These are phyloP conservation scores for Empidonax traillii DNA, from an alignment of 2,113 vertebrate species.

Conservation along the genomic window DNA sequence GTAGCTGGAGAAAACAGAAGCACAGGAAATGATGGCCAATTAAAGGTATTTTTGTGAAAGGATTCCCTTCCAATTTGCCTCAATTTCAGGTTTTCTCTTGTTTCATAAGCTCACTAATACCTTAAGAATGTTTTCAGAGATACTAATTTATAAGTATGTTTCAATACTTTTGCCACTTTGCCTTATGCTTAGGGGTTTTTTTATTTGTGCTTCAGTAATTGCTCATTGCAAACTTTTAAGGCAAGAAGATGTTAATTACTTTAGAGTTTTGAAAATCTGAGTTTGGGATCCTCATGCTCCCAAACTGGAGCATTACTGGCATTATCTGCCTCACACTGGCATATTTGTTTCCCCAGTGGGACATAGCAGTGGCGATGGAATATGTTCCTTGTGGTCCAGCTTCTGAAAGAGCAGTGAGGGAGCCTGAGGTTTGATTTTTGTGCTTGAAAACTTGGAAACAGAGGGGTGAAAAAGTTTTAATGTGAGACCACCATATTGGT, in stretches of 20 bases:
- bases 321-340: fast-evolving
- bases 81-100: neutral
- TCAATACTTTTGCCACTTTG: neutral
- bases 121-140: neutral
- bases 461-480: neutral
- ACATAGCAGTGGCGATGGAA: neutral
- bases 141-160: neutral
- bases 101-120: neutral
- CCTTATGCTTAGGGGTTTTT: neutral
- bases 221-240: neutral
- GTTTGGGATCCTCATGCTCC: neutral
- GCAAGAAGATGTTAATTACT: neutral
- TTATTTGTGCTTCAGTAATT: neutral
- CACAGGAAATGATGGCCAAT: neutral
- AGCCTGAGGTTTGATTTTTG: neutral
- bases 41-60: conserved; percentile 4
- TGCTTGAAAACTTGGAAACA: neutral
- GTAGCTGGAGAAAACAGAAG: neutral
- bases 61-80: neutral
- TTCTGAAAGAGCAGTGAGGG: neutral
- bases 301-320: neutral
- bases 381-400: neutral
- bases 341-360: fast-evolving
- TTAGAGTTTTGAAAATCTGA: neutral
- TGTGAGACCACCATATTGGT: neutral